Base-by-base conservation (phyloP, 2,888 invertebrate species). In the Anarsia innoxiella region DNA sequence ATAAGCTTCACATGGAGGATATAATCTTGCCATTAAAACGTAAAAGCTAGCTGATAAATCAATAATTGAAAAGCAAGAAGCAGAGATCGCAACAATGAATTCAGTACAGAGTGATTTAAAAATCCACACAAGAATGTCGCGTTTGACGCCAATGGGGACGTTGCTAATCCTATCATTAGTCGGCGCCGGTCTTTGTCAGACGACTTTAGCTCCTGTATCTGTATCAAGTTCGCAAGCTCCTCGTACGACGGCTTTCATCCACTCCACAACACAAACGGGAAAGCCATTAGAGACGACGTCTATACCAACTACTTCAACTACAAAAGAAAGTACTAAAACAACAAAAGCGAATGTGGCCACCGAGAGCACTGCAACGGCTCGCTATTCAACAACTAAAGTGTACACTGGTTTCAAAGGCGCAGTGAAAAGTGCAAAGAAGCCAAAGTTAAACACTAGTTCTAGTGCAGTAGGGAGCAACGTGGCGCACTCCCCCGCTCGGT, bases 391-490 rank as follows among this genome's bases (percentile, higher is more conserved):
- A 44, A 56, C 66, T 57, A 66, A 59, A 70, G 70, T 60, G 56
- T 61, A 68, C 59, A 25, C 25, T 3, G 72, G 63, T 58, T 74
- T 69, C 73, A 79, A 73, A 66, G 67, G 58, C 49, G 51, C 57
- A 51, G 56, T 62, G 60, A 74, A 82, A 75, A 79, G 65, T 75
- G 71, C 76, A 73, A 74, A 69, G 61, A 67, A 59, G 73, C 77
- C 68, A 60, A 80, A 78, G 70, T 64, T 70, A 66, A 77, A 80
- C 63, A 68, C 60, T 61, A 73, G 66, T 53, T 69, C 68, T 62
- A 76, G 66, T 65, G 64, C 59, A 41, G 53, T 59, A 62, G 86
- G 58, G 45, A 51, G 48, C 38, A 46, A 48, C 37, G 48, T 50
- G 41, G 54, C 49, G 48, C 75, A 67, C 57, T 62, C 86, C 52